Conservation (phyloP, 1,140 invertebrate genomes). For the Tetramorium alpestre region DNA sequence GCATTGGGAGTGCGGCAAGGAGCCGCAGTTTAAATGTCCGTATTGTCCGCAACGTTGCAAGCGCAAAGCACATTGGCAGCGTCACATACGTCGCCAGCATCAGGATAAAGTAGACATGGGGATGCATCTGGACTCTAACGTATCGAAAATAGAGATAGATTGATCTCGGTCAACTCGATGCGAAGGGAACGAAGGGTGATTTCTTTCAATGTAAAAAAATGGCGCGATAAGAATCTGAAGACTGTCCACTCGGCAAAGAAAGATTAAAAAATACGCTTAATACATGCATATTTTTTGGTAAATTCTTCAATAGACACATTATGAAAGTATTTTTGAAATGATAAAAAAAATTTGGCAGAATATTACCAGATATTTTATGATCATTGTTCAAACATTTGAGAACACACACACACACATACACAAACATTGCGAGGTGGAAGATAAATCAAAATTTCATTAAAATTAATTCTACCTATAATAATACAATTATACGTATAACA, state of each 20-base stretch:
- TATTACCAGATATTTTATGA: not conserved
- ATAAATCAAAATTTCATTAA: constrained; percentile 9
- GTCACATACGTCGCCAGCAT: constrained; percentile 88
- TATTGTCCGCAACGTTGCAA: constrained; percentile 88
- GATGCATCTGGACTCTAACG: constrained; percentile 72
- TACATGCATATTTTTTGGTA: not conserved
- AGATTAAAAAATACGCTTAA: not conserved
- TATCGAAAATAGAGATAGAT: constrained; percentile 63
- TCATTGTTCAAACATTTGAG: not conserved
- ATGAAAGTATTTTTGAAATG: not conserved
- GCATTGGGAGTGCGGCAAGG: constrained; percentile 89
- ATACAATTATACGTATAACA: not conserved
- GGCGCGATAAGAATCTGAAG: not conserved
- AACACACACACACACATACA: not conserved
- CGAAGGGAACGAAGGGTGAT: not conserved
- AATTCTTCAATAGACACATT: not conserved
- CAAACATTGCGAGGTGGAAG: not conserved
- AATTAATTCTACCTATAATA: not conserved
- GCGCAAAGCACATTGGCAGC: constrained; percentile 87
- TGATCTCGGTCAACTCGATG: constrained; percentile 25
- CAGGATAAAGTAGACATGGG: constrained; percentile 84
- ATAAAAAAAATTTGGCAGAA: not conserved
- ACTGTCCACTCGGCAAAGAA: not conserved
- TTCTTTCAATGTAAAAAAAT: not conserved
- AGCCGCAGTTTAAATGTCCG: constrained; percentile 89